Conservation (phyloP, 2,113 vertebrate species). For the Channa argus region DNA sequence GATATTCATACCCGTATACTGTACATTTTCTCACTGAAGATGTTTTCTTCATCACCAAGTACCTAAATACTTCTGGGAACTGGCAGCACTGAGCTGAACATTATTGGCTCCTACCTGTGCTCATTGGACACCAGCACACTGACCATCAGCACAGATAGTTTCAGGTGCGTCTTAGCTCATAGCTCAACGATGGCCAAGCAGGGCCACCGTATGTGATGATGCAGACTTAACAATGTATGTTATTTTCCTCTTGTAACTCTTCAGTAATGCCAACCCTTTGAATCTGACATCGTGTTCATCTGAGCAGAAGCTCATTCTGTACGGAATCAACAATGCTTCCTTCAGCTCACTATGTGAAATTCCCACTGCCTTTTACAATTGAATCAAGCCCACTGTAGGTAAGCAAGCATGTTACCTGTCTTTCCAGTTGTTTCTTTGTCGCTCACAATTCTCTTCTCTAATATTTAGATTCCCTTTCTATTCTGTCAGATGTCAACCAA, state of each 20-base stretch:
- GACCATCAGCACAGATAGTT: slow-evolving; percentile 46
- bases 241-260: neutral
- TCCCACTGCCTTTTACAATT: slow-evolving; percentile 4
- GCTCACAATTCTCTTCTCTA: neutral
- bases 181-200: neutral
- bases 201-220: neutral
- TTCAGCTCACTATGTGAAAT: slow-evolving; percentile 18
- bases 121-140: slow-evolving; percentile 61
- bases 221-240: neutral
- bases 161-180: slow-evolving; percentile 41
- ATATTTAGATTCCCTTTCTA: no score
- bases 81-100: slow-evolving; percentile 65
- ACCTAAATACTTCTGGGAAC: slow-evolving; percentile 60
- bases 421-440: neutral
- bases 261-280: slow-evolving; percentile 47
- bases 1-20: neutral
- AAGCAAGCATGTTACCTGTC: neutral
- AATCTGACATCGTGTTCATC: slow-evolving; percentile 53
- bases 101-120: slow-evolving; percentile 78
- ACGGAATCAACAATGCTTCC: slow-evolving; percentile 48
- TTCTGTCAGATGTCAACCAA: slow-evolving; percentile 21
- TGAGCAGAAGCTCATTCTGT: slow-evolving; percentile 55
- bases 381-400: slow-evolving; percentile 37
- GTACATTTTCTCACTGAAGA: neutral
- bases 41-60: slow-evolving; percentile 72